Evolutionary conservation across 2,888 invertebrate species (phyloP), one percentile per base, ranked within the genome.

Genomic region (Callyntrura sp.): DNA sequence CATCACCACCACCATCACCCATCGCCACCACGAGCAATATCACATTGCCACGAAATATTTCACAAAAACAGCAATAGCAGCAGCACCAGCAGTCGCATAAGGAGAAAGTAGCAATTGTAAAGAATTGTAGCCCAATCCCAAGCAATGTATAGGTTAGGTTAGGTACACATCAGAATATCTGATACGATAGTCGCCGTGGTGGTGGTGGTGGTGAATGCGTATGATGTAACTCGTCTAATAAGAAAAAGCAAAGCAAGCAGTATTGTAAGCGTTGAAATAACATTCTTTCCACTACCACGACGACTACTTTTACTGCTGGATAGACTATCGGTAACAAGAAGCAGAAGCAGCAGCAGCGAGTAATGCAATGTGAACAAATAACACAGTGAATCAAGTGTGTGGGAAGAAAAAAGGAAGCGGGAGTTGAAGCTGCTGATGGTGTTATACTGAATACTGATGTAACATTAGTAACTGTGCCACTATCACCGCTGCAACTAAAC

Each of bases 31-130:
- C 28, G 57, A 79, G 78, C 28, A 79, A 55, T 25, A 81, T 85
- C 57, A 57, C 65, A 23, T 20, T 84, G 62, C 60, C 86, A 87
- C 57, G 81, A 87, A 70, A 87, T 87, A 81, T 57, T 87, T 81
- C 35, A 14, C 55, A 60, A 65, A 79, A 60, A 48, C 43, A 76
- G 62, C 70, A 57, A 6, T 11, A 57, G 73, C 8, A 55, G 70
- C n/a, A n/a, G 68, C 51, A 83, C 25, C 23, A 57, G 78, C 55
- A 23, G 57, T 20, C 14, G 76, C n/a, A 45, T 17, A 9, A 20
- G n/a, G 28, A 12, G 78, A 78, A 73, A 76, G 76, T 9, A 70
- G 65, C 20, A 48, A 51, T 25, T 4, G 55, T 0, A 51, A 57
- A 57, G 28, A 28, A 57, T 28, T 14, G 0, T 0, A 57, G 25